Base-by-base conservation (phyloP, 2,797 vertebrate genomes). In the Paguma larvata region DNA sequence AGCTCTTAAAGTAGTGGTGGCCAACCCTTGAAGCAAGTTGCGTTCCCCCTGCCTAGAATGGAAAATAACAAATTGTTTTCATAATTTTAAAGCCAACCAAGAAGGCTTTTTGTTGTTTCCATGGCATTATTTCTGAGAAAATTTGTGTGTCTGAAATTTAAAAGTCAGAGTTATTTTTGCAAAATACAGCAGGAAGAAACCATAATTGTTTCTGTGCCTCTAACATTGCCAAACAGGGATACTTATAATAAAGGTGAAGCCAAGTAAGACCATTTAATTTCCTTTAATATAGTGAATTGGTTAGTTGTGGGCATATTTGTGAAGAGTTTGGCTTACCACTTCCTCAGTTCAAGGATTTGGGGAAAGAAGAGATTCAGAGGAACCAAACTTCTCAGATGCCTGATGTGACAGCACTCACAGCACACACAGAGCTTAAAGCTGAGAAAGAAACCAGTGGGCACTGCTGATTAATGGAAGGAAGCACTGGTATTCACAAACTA, bases 351-450 rank as follows among this genome's bases (percentile, higher is more conserved):
- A 56, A 25, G 34, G 16, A 12, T 79, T 67, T 88, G 19, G 38
- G 21, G 21, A 94, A 41, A 48, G 51, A 77, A 75, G 85, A 44
- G 62, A 96, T 93, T 89, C 41, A 88, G 84, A 89, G 34, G 41
- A 44, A n/a, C 14, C 23, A 65, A 82, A 46, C 14, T 70, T 46
- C 32, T 48, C 48, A 97, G 67, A 68, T 1, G 2, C 12, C 56
- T 41, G 53, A 77, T 83, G 1, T 68, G 67, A 67, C 6, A 68
- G 19, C 34, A 1, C 34, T 95, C 72, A 38, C 13, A 89, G 46
- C 85, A 79, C 44, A 89, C 25, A 72, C 18, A 63, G 63, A 89
- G 38, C 6, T 46, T 78, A 46, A 94, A 53, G 19, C 13, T 86
- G 34, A 21, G 78, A 92, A 68, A 15, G 0, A 92, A 93, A 82